Percentiles rank a stretch among this genome's conserved stretches.
These are phyloP conservation scores for Carposina sasakii DNA, from an alignment of 1,140 invertebrate species.

Conservation along the genomic window DNA sequence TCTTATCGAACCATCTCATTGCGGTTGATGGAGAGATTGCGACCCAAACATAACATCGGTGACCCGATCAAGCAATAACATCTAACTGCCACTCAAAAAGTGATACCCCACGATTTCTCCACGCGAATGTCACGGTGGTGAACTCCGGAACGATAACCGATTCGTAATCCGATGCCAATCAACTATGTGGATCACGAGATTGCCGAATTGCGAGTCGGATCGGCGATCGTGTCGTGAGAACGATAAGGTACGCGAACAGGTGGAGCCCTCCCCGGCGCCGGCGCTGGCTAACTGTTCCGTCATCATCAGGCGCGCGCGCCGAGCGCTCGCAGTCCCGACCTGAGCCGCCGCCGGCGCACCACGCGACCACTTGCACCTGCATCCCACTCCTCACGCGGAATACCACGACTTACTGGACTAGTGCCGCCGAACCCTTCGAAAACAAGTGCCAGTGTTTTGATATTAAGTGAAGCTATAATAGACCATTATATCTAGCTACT, in stretches of 20 bases:
- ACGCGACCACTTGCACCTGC: constrained; percentile 44
- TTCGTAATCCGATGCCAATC: constrained; percentile 64
- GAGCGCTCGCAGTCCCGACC: constrained; percentile 48
- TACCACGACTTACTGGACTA: neutral
- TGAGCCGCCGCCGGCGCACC: constrained; percentile 43
- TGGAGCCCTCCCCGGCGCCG: constrained; percentile 53
- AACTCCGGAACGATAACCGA: constrained; percentile 40
- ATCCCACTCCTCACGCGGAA: constrained; percentile 20
- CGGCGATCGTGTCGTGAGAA: constrained; percentile 59
- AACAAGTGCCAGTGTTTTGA: constrained; percentile 23
- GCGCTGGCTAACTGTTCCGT: constrained; percentile 52
- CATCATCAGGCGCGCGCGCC: constrained; percentile 38
- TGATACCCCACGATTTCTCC: constrained; percentile 44
- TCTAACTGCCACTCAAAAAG: constrained; percentile 47
- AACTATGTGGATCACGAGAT: constrained; percentile 63
- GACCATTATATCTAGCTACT: no score
- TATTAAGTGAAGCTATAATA: no score
- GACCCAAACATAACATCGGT: constrained; percentile 44
- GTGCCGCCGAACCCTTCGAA: constrained; percentile 1
- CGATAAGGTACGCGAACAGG: constrained; percentile 49
- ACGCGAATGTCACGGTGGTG: constrained; percentile 49
- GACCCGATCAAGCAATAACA: constrained; percentile 32
- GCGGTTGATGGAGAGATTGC: constrained; percentile 35
- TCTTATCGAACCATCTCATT: constrained; percentile 46
- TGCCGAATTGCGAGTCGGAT: constrained; percentile 45